Evolutionary conservation across 2,797 vertebrate genomes (phyloP).

Genomic region (Sphenopsis melanotis): DNA sequence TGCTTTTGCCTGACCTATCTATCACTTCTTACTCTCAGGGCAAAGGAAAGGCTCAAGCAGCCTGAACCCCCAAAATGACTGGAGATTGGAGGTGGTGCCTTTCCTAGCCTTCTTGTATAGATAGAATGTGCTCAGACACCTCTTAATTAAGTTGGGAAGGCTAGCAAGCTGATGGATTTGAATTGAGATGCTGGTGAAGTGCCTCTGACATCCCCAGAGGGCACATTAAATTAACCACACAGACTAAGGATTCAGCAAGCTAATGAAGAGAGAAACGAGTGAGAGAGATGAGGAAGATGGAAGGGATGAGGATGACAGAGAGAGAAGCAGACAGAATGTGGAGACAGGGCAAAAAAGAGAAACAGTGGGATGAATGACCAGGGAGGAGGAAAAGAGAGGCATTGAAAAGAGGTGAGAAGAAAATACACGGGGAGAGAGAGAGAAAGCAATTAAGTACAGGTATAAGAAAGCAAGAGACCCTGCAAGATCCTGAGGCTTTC

Average conservation of each 20-base stretch:
- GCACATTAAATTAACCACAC: constrained; percentile 69
- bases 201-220: constrained; percentile 59
- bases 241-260: constrained; percentile 49
- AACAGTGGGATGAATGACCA: background rate
- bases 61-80: background rate
- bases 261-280: constrained; percentile 62
- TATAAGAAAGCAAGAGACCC: background rate
- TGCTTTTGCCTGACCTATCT: background rate
- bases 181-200: constrained; percentile 49
- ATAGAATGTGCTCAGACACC: background rate
- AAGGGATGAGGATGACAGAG: background rate
- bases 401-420: background rate
- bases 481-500: background rate
- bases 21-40: background rate
- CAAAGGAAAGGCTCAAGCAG: background rate
- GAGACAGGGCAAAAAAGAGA: background rate
- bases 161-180: constrained; percentile 58
- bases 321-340: background rate
- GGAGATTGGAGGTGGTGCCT: background rate
- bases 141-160: constrained; percentile 66
- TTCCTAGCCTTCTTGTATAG: background rate
- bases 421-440: background rate
- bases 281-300: background rate
- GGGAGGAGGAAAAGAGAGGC: background rate
- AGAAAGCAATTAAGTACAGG: background rate